Conservation (phyloP, 2,888 invertebrate species). For the Xestia ashworthii region DNA sequence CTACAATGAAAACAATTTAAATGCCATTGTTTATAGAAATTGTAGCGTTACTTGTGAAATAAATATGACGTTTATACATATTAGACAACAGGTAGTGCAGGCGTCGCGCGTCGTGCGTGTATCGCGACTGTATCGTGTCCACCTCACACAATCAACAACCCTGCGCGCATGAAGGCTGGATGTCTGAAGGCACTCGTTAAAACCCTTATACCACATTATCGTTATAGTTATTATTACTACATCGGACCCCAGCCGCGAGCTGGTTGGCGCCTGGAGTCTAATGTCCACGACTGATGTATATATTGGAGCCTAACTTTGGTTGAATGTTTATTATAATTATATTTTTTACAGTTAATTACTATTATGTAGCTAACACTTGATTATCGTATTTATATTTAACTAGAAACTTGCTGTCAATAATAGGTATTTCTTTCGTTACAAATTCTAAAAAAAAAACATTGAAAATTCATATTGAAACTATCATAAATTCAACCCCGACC, state of each 20-base stretch:
- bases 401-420: slow-evolving; percentile 64
- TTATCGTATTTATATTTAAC: slow-evolving; percentile 77
- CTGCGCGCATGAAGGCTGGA: slow-evolving; percentile 88
- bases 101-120: background rate
- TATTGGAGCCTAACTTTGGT: slow-evolving; percentile 82
- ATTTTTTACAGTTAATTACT: slow-evolving; percentile 70
- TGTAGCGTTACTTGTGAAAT: slow-evolving; percentile 55
- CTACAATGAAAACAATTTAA: slow-evolving; percentile 64
- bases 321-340: slow-evolving; percentile 73
- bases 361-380: slow-evolving; percentile 79
- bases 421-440: slow-evolving; percentile 51
- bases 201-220: slow-evolving; percentile 84
- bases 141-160: slow-evolving; percentile 85
- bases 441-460: slow-evolving; percentile 54
- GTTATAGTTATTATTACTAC: slow-evolving; percentile 72
- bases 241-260: slow-evolving; percentile 64
- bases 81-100: slow-evolving; percentile 31
- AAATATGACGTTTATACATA: slow-evolving; percentile 36
- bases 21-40: slow-evolving; percentile 59
- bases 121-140: slow-evolving; percentile 75
- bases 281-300: slow-evolving; percentile 75
- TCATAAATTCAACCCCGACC: slow-evolving; percentile 54
- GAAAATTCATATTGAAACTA: slow-evolving; percentile 39
- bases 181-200: slow-evolving; percentile 89
- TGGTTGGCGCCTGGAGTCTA: slow-evolving; percentile 58